These are phyloP conservation scores for Erebia epiphron DNA, from an alignment of 2,888 invertebrate genomes.

Conservation along the genomic window DNA sequence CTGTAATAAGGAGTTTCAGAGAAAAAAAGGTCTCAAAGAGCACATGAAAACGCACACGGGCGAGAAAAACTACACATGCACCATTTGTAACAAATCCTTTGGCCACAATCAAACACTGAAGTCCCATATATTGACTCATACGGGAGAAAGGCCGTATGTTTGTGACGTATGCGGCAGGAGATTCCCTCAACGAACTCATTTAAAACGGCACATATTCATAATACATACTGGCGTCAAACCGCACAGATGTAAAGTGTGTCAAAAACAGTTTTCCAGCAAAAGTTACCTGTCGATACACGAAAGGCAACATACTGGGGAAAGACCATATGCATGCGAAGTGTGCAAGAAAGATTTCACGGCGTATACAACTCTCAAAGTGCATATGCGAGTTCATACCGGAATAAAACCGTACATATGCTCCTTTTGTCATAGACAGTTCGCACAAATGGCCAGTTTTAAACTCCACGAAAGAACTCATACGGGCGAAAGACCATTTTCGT, in stretches of 20 bases:
- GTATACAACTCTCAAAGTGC: constrained; percentile 71
- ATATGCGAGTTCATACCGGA: constrained; percentile 72
- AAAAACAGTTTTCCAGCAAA: constrained; percentile 71
- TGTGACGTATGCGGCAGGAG: constrained; percentile 70
- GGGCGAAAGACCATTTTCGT: constrained; percentile 64
- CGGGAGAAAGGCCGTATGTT: constrained; percentile 68
- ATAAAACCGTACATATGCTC: constrained; percentile 68
- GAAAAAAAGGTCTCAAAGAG: constrained; percentile 69
- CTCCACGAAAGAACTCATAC: constrained; percentile 71
- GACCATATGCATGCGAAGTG: constrained; percentile 66
- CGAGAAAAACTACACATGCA: constrained; percentile 62
- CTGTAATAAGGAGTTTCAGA: constrained; percentile 64
- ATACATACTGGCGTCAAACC: constrained; percentile 69
- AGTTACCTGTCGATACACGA: constrained; percentile 72
- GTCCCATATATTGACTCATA: constrained; percentile 69
- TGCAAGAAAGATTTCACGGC: constrained; percentile 73
- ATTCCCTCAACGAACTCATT: constrained; percentile 69
- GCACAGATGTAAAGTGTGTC: constrained; percentile 62
- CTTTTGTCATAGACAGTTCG: constrained; percentile 66
- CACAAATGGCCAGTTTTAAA: constrained; percentile 73
- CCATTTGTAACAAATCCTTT: constrained; percentile 62
- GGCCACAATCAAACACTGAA: constrained; percentile 72
- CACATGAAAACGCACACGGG: constrained; percentile 70
- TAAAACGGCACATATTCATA: constrained; percentile 69
- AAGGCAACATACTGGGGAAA: constrained; percentile 66